phyloP scores from a whole-genome alignment of 1,140 invertebrate species.

The Phortica variegata region DNA sequence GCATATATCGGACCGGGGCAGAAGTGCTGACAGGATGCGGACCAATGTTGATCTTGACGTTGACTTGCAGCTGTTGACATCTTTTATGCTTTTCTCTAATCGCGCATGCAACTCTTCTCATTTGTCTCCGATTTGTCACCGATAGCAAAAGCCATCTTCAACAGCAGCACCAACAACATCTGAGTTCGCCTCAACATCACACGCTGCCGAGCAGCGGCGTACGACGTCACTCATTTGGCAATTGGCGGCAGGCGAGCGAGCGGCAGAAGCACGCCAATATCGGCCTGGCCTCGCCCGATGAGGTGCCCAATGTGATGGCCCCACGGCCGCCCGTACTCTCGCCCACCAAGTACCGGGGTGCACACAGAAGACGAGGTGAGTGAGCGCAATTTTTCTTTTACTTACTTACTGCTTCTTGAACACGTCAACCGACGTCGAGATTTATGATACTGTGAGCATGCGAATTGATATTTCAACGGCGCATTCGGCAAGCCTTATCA shows the following conservation, averaged over 20 bases:
- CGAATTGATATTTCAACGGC: too few species aligned
- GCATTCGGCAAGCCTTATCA: too few species aligned
- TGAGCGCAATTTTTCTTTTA: constrained; percentile 4
- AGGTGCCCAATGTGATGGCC: constrained; percentile 54
- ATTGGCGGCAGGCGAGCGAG: constrained; percentile 41
- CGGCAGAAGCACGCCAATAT: constrained; percentile 29
- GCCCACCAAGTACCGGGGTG: constrained; percentile 48
- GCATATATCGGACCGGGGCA: constrained; percentile 11
- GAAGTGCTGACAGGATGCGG: constrained; percentile 31
- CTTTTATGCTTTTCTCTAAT: constrained; percentile 42
- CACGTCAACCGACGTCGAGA: too few species aligned
- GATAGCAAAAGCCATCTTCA: constrained; percentile 10
- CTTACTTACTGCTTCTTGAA: not conserved
- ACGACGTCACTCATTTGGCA: constrained; percentile 52
- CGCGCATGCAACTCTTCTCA: constrained; percentile 18
- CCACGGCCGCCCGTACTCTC: constrained; percentile 45
- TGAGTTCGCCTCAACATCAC: constrained; percentile 47
- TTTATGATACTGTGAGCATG: too few species aligned
- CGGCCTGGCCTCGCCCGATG: constrained; percentile 42
- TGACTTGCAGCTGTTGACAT: constrained; percentile 54
- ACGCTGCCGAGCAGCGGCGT: constrained; percentile 44
- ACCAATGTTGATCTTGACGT: constrained; percentile 1
- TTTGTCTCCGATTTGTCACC: constrained; percentile 1
- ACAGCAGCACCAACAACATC: constrained; percentile 19
- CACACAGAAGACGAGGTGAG: constrained; percentile 48